Evolutionary conservation across 2,797 vertebrate species (phyloP).

Genomic region (Erpetoichthys calabaricus): DNA sequence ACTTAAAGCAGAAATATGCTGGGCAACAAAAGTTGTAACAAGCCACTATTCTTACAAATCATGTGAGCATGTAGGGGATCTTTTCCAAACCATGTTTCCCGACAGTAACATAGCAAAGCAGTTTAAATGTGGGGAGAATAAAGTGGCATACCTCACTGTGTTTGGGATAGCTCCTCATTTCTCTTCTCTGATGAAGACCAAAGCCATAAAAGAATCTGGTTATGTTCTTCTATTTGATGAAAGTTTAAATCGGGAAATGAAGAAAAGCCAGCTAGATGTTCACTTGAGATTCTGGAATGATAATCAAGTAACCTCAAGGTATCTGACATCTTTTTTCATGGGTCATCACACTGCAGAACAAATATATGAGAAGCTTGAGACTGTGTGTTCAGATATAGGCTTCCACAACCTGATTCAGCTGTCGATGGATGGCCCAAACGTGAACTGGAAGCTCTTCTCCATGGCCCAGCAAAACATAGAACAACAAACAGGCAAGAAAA

Average conservation of each 20-base stretch:
- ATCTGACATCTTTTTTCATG: constrained; percentile 14
- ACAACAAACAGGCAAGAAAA: constrained; percentile 16
- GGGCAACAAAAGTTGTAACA: constrained; percentile 18
- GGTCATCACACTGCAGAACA: constrained; percentile 11
- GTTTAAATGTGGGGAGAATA: constrained; percentile 14
- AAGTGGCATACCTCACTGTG: constrained; percentile 13
- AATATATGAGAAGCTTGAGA: constrained; percentile 16
- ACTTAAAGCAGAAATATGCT: constrained; percentile 16
- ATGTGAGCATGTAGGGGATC: constrained; percentile 14
- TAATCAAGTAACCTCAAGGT: constrained; percentile 14
- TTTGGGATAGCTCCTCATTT: constrained; percentile 17
- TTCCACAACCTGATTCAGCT: constrained; percentile 21
- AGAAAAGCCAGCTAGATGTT: constrained; percentile 15
- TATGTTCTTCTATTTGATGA: constrained; percentile 16
- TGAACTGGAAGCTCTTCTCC: constrained; percentile 17
- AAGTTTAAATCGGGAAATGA: constrained; percentile 15
- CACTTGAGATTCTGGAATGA: constrained; percentile 16
- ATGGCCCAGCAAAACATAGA: constrained; percentile 17
- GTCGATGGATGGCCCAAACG: constrained; percentile 19
- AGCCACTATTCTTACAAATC: constrained; percentile 23
- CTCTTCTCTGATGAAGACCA: constrained; percentile 17
- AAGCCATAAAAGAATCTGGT: constrained; percentile 10
- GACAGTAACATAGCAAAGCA: constrained; percentile 16
- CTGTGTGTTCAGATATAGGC: constrained; percentile 14
- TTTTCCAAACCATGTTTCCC: constrained; percentile 19